phyloP scores from a whole-genome alignment of 2,888 invertebrate genomes.

The Enchytraeus crypticus region DNA sequence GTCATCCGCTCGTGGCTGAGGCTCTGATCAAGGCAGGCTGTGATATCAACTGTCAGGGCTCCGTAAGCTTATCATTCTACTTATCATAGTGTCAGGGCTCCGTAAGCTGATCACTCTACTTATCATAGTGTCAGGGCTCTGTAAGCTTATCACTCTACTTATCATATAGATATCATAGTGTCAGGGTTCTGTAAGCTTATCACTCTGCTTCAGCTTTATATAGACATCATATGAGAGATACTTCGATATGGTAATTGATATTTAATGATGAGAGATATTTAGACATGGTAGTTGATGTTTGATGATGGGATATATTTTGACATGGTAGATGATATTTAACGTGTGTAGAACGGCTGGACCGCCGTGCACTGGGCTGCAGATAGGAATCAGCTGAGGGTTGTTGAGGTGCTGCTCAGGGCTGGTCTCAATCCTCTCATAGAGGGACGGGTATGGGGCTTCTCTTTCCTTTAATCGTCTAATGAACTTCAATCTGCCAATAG shows the following conservation, averaged over 20 bases:
- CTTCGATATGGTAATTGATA: no score
- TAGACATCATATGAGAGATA: no score
- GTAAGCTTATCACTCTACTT: no score
- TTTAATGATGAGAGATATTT: no score
- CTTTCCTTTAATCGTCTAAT: background rate
- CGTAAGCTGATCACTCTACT: no score
- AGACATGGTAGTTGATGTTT: no score
- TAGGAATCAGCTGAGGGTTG: conserved; percentile 40
- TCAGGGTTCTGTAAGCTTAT: background rate
- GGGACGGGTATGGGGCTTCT: conserved; percentile 32
- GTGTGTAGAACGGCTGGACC: conserved; percentile 33
- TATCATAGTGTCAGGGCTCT: no score
- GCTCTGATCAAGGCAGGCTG: conserved; percentile 41
- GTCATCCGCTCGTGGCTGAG: conserved; percentile 43
- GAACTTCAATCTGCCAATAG: background rate
- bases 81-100: no score
- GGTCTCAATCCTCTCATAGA: conserved; percentile 40
- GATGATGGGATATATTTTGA: no score
- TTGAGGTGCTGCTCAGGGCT: conserved; percentile 40
- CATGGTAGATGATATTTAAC: background rate
- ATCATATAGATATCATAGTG: no score
- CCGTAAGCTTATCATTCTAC: no score
- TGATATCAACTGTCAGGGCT: conserved; percentile 40
- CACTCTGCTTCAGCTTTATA: background rate
- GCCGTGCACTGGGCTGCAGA: conserved; percentile 49